Conservation (phyloP, 2,888 invertebrate species). For the Cephonodes hylas region DNA sequence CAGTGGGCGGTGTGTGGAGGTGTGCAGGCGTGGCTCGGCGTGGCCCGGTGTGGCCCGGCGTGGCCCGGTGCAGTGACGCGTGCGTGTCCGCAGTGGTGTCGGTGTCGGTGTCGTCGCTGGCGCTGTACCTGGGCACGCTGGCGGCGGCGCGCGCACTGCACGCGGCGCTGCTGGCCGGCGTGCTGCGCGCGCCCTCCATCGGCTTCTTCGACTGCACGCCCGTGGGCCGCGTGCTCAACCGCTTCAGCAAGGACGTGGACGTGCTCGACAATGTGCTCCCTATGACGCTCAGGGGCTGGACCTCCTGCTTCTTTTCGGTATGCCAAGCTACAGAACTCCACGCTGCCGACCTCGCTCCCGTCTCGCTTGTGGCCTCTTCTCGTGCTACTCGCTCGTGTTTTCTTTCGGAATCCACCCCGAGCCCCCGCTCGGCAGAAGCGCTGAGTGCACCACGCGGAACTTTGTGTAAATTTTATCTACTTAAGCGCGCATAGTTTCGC, state of each 20-base stretch:
- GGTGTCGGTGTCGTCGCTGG: constrained; percentile 84
- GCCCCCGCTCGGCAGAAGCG: not conserved
- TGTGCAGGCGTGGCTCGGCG: not conserved
- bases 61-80: constrained; percentile 2
- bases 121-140: constrained; percentile 85
- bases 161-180: constrained; percentile 82
- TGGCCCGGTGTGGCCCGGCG: constrained; percentile 13
- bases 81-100: constrained; percentile 77
- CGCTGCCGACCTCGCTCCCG: not conserved
- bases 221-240: constrained; percentile 88
- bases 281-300: constrained; percentile 87
- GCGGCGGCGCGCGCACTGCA: constrained; percentile 83
- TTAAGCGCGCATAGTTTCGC: not conserved
- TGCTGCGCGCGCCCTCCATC: constrained; percentile 84
- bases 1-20: not conserved
- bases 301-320: constrained; percentile 84
- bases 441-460: not conserved
- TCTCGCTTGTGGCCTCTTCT: not conserved
- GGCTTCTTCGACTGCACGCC: constrained; percentile 92
- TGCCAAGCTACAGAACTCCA: constrained; percentile 28
- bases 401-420: not conserved
- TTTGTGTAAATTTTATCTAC: not conserved
- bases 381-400: not conserved
- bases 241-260: constrained; percentile 89
- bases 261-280: constrained; percentile 86